Conservation (phyloP, 1,140 invertebrate species). For the Ericerus pela region DNA sequence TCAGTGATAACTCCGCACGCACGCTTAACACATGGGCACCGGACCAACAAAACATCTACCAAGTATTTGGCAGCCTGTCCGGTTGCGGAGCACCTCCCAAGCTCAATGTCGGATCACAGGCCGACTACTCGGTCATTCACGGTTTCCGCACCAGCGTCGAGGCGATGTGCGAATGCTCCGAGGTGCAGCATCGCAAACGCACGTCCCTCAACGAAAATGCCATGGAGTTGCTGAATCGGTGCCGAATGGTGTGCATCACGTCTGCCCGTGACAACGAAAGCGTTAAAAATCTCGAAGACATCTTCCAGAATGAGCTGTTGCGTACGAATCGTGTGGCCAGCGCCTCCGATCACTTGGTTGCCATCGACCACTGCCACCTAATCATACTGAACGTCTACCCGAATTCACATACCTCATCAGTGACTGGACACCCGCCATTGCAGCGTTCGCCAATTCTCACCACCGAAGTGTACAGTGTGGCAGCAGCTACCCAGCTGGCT, state of each 20-base stretch:
- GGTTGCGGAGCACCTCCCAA: conserved; percentile 50
- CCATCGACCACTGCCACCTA: conserved; percentile 72
- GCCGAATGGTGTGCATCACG: conserved; percentile 76
- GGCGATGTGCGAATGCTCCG: conserved; percentile 63
- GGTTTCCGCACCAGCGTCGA: conserved; percentile 77
- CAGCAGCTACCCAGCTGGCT: conserved; percentile 37
- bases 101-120: conserved; percentile 30
- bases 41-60: conserved; percentile 64
- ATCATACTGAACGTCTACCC: conserved; percentile 78
- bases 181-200: conserved; percentile 38
- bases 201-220: conserved; percentile 1
- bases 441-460: conserved; percentile 43
- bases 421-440: conserved; percentile 13
- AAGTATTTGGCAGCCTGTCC: conserved; percentile 48
- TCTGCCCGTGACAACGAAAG: conserved; percentile 67
- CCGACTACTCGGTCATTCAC: conserved; percentile 60
- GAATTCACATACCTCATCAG: conserved; percentile 34
- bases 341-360: conserved; percentile 45
- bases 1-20: conserved; percentile 62
- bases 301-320: conserved; percentile 57
- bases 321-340: conserved; percentile 62
- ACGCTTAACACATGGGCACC: conserved; percentile 66
- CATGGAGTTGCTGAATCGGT: conserved; percentile 42
- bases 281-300: conserved; percentile 68
- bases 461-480: conserved; percentile 34